Percentiles rank a stretch among this genome's conserved stretches.
Evolutionary conservation across 2,113 vertebrate genomes (phyloP).

Genomic region (Gambusia affinis): DNA sequence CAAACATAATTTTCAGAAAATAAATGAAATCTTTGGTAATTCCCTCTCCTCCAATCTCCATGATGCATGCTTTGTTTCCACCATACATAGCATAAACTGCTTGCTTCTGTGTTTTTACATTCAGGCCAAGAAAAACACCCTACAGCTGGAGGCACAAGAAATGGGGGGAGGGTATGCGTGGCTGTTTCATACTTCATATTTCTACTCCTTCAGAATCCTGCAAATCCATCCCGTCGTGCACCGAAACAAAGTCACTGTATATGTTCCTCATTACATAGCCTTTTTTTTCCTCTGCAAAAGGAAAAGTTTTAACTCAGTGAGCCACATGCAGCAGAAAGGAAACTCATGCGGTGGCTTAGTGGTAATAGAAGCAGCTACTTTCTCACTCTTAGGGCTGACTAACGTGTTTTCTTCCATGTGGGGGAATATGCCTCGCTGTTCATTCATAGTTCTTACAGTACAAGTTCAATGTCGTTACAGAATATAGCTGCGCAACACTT

Average conservation of each 20-base stretch:
- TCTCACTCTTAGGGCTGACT: constrained; percentile 45
- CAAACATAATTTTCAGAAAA: no score
- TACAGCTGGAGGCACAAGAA: constrained; percentile 68
- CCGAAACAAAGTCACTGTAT: constrained; percentile 5
- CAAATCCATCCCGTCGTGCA: constrained; percentile 34
- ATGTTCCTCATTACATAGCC: constrained; percentile 35
- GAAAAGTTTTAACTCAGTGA: constrained; percentile 49
- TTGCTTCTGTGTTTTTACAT: constrained; percentile 57
- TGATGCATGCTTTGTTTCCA: constrained; percentile 39
- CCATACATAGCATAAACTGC: constrained; percentile 61
- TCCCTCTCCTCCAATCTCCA: constrained; percentile 12
- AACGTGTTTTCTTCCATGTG: constrained; percentile 57
- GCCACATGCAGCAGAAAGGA: constrained; percentile 53
- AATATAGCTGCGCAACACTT: not conserved
- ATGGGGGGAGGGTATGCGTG: not conserved
- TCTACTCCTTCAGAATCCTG: constrained; percentile 55
- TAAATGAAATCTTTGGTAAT: not conserved
- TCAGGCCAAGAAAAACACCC: constrained; percentile 68
- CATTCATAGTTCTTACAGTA: constrained; percentile 35
- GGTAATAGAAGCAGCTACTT: constrained; percentile 49
- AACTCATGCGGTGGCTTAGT: constrained; percentile 42
- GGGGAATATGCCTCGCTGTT: constrained; percentile 23
- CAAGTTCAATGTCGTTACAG: constrained; percentile 14
- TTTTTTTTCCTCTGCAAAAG: constrained; percentile 59
- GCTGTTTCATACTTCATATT: constrained; percentile 50